Evolutionary conservation across 2,113 vertebrate species (phyloP), one percentile per base, ranked within the genome.

Genomic region (Dicrurus megarhynchus): DNA sequence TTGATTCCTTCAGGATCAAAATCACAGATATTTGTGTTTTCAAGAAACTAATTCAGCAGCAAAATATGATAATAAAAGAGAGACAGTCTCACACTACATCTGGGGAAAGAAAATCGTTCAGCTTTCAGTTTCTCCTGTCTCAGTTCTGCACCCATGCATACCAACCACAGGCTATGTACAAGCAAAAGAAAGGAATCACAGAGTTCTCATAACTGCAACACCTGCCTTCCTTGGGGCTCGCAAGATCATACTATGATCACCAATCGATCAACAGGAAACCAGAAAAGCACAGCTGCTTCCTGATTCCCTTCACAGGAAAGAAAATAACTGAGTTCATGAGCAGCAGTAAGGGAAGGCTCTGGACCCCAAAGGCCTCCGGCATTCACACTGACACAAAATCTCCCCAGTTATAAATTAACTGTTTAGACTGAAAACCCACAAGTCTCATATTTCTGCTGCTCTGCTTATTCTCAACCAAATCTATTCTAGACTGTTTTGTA

Each of bases 181-280:
- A 69, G 50, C 8, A 69, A 64, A 42, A 79, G 65, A 84, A 82
- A 76, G 49, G 44, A 93, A 94, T 52, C 64, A 57, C 21, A 35
- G 64, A 87, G 20, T 75, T 94, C 56, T 84, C 37, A 1, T 60
- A 82, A 94, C 69, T 84, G 74, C 47, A 96, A 93, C 91, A 96
- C 65, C 65, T 96, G 94, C 65, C 68, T 79, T 94, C 84, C 91
- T 84, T 52, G 49, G 65, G 89, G 57, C 91, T 95, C 32, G 4
- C 53, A 84, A 37, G 81, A 96, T 87, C 81, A 75, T 33, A 53
- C 32, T 53, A 74, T 82, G 95, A 97, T 97, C 96, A 96, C 89
- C 93, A 95, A 94, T 95, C 84, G 89, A 97, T 97, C 94, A 92
- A 94, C 94, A 97, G 94, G 95, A 96, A 96, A 96, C 93, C 89